These are phyloP conservation scores for Pristiophorus japonicus DNA, from an alignment of 2,113 vertebrate genomes.

Conservation along the genomic window DNA sequence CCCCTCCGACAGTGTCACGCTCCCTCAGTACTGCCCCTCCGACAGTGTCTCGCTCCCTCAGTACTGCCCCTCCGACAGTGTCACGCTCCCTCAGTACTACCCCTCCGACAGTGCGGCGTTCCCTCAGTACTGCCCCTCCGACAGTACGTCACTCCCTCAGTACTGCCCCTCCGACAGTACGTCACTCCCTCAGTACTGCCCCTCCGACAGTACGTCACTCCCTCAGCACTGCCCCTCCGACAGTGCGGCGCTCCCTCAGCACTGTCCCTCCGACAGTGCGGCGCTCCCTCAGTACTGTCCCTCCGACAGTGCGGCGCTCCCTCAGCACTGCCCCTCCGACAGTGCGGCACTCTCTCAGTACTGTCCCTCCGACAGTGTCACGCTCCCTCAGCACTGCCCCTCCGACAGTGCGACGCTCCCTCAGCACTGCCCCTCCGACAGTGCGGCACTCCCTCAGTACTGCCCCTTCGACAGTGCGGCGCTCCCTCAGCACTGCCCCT, in stretches of 20 bases:
- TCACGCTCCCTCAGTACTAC: background rate
- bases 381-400: background rate
- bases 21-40: background rate
- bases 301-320: background rate
- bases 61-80: background rate
- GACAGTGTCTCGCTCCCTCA: background rate
- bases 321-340: background rate
- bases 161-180: background rate
- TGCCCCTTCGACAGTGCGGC: background rate
- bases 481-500: background rate
- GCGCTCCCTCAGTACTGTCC: background rate
- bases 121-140: background rate
- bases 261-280: background rate
- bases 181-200: background rate
- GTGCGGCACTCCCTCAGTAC: background rate
- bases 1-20: background rate
- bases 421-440: background rate
- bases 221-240: background rate
- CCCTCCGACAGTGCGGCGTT: background rate
- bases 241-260: background rate
- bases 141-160: background rate
- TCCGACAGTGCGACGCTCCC: background rate
- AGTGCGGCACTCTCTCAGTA: background rate
- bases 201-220: background rate
- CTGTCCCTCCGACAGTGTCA: background rate